phyloP scores from a whole-genome alignment of 2,888 invertebrate species.

The Melieria picta region DNA sequence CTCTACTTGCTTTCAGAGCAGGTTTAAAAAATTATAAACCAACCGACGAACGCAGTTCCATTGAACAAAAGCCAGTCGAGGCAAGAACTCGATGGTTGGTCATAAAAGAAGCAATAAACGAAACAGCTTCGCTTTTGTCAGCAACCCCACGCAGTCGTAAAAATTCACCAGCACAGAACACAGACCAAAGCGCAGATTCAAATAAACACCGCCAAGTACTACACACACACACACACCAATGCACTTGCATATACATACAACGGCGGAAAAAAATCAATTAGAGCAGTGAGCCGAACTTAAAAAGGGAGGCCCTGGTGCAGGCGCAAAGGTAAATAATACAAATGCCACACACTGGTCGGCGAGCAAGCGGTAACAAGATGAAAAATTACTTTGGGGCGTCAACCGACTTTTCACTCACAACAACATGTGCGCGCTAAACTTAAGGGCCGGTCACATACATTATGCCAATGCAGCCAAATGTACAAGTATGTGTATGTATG shows the following conservation, averaged over 20 bases:
- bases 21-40: too few relatives aligned
- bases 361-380: slow-evolving; percentile 44
- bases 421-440: slow-evolving; percentile 1
- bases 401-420: slow-evolving; percentile 49
- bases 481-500: too few relatives aligned
- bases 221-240: background rate
- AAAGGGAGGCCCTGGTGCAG: slow-evolving; percentile 44
- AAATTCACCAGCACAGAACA: too few relatives aligned
- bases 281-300: slow-evolving; percentile 44
- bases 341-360: slow-evolving; percentile 24
- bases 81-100: too few relatives aligned
- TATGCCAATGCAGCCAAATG: too few relatives aligned
- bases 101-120: too few relatives aligned
- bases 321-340: slow-evolving; percentile 37
- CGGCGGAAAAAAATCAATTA: slow-evolving; percentile 44
- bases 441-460: too few relatives aligned
- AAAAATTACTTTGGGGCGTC: slow-evolving; percentile 50
- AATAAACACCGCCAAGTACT: background rate
- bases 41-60: too few relatives aligned
- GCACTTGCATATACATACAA: background rate
- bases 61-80: too few relatives aligned
- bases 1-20: too few relatives aligned
- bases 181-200: background rate
- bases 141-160: too few relatives aligned
- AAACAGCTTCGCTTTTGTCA: too few relatives aligned